These are phyloP conservation scores for Sturnira hondurensis DNA, from an alignment of 2,113 vertebrate species.

Conservation along the genomic window DNA sequence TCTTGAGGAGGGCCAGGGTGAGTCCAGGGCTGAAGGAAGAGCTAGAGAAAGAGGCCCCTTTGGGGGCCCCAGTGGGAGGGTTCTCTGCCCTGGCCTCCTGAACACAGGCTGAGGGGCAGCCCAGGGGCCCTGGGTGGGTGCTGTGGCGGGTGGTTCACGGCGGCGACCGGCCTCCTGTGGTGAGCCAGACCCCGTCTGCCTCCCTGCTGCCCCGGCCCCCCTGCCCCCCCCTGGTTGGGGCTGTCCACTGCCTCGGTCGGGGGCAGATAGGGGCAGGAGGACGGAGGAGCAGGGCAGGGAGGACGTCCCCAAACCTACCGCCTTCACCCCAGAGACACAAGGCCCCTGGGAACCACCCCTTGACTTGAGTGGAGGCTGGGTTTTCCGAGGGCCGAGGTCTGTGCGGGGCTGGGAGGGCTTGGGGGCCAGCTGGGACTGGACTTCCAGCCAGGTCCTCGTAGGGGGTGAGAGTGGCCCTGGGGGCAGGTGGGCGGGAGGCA, in stretches of 20 bases:
- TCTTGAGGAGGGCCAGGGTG: neutral
- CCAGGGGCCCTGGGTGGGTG: no score
- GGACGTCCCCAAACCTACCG: rapidly evolving
- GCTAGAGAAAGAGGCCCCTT: neutral
- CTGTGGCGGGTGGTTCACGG: neutral
- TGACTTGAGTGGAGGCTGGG: neutral
- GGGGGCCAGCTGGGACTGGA: neutral
- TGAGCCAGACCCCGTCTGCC: no score
- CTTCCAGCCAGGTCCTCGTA: neutral
- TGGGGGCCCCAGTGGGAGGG: no score
- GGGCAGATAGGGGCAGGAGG: neutral
- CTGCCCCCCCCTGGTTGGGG: neutral
- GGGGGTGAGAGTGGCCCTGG: no score
- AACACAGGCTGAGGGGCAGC: neutral
- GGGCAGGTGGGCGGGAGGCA: no score
- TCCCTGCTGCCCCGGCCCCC: no score
- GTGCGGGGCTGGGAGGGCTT: neutral
- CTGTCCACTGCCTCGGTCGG: rapidly evolving
- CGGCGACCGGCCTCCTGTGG: neutral
- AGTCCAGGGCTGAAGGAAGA: neutral
- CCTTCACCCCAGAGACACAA: no score
- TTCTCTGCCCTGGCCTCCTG: neutral
- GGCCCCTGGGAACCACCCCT: rapidly evolving
- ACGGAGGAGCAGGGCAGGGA: neutral
- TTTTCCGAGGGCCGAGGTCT: neutral